Conservation (phyloP, 2,888 invertebrate species). For the Trilocha varians region DNA sequence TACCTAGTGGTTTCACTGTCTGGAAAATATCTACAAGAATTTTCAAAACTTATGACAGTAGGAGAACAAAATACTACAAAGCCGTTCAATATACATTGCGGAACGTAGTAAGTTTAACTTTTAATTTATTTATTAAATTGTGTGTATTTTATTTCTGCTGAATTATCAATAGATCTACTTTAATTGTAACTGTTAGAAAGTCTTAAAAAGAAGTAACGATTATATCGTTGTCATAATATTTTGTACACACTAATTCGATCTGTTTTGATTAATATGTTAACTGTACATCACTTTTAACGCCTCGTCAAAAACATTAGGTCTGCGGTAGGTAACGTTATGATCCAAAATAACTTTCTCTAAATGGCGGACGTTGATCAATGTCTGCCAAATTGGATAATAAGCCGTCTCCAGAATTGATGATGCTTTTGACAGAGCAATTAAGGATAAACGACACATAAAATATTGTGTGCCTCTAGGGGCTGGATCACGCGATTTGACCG, state of each 20-base stretch:
- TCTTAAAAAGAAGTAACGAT: too few relatives aligned
- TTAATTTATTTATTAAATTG: too few relatives aligned
- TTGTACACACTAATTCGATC: constrained; percentile 7
- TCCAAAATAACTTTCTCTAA: constrained; percentile 36
- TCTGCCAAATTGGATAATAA: constrained; percentile 34
- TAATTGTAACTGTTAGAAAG: too few relatives aligned
- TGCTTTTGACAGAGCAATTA: constrained; percentile 54
- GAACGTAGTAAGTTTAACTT: too few relatives aligned
- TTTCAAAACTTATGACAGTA: too few relatives aligned
- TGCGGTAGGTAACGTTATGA: constrained; percentile 6
- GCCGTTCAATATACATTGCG: too few relatives aligned
- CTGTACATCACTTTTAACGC: constrained; percentile 1
- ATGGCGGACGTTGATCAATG: constrained; percentile 35
- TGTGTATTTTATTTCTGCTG: too few relatives aligned
- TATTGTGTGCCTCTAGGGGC: constrained; percentile 19
- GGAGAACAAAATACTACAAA: too few relatives aligned
- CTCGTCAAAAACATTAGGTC: constrained; percentile 1
- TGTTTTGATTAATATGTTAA: constrained; percentile 8
- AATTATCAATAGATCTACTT: too few relatives aligned
- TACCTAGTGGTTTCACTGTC: too few relatives aligned
- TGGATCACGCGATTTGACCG: not conserved
- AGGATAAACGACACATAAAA: constrained; percentile 25
- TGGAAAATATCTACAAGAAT: too few relatives aligned
- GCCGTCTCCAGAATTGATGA: constrained; percentile 29
- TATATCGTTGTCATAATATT: too few relatives aligned